phyloP scores from a whole-genome alignment of 2,113 vertebrate genomes.

The Hemibagrus wyckioides region DNA sequence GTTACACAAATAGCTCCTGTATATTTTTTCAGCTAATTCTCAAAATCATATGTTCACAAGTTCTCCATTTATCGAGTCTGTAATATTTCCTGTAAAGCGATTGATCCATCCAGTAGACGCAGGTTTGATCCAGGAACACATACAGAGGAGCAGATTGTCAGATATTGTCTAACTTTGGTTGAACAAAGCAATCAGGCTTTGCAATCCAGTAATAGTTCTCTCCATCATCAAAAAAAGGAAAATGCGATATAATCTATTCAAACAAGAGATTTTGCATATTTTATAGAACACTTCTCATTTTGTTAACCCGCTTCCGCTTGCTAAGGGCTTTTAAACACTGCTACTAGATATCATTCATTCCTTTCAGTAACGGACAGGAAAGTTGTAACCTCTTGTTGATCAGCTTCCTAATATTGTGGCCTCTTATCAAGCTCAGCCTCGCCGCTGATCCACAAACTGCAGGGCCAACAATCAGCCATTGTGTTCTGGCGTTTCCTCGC shows the following conservation, averaged over 20 bases:
- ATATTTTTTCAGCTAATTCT: neutral
- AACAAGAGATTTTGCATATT: slow-evolving; percentile 62
- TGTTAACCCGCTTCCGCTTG: slow-evolving; percentile 49
- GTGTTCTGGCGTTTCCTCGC: slow-evolving; percentile 55
- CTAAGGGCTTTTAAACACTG: slow-evolving; percentile 56
- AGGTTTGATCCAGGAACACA: neutral
- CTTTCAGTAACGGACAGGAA: slow-evolving; percentile 70
- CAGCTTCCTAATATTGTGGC: slow-evolving; percentile 57
- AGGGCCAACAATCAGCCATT: slow-evolving; percentile 57
- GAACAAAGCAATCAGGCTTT: slow-evolving; percentile 40
- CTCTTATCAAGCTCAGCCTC: slow-evolving; percentile 57
- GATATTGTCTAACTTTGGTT: slow-evolving; percentile 55
- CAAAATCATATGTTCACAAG: neutral
- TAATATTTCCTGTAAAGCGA: neutral
- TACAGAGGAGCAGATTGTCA: slow-evolving; percentile 39
- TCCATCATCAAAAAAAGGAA: slow-evolving; percentile 57
- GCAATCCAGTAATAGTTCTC: slow-evolving; percentile 65
- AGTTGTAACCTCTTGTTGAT: slow-evolving; percentile 46
- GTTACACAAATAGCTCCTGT: neutral
- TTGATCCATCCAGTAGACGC: neutral
- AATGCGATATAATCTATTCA: slow-evolving; percentile 58
- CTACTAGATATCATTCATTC: slow-evolving; percentile 63
- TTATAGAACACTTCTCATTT: slow-evolving; percentile 55
- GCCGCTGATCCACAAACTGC: slow-evolving; percentile 42
- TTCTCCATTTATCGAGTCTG: neutral